phyloP scores from a whole-genome alignment of 2,888 invertebrate species.

The Folsomia candida region DNA sequence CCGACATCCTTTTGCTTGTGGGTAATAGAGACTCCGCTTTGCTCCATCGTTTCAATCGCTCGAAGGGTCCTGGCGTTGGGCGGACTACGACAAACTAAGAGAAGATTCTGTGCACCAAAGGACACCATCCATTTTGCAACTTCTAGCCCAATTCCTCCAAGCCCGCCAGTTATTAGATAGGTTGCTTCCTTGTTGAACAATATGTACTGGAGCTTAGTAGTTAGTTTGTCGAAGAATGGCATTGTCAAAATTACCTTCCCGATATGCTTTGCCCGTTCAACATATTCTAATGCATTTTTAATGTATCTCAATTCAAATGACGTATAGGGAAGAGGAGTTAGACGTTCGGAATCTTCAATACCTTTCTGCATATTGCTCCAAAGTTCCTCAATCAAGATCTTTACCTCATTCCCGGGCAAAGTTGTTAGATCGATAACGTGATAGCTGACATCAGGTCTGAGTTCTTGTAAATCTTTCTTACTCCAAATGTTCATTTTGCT shows the following conservation, averaged over 20 bases:
- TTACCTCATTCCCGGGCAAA: not conserved
- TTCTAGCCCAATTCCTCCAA: conserved; percentile 25
- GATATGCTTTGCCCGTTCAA: conserved; percentile 23
- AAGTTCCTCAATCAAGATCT: not conserved
- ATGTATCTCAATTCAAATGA: conserved; percentile 12
- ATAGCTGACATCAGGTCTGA: conserved; percentile 3
- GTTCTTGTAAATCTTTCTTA: not conserved
- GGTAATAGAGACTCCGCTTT: conserved; percentile 19
- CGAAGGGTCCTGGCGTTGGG: conserved; percentile 18
- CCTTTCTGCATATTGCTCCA: not conserved
- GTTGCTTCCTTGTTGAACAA: conserved; percentile 15
- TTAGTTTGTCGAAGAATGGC: conserved; percentile 13
- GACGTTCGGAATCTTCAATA: not conserved
- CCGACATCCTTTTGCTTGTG: conserved; percentile 33
- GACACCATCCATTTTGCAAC: conserved; percentile 24
- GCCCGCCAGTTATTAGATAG: conserved; percentile 27
- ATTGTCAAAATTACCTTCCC: conserved; percentile 15
- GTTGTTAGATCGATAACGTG: not conserved
- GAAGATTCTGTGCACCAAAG: conserved; percentile 9
- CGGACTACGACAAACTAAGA: too few species aligned
- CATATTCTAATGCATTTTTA: conserved; percentile 14
- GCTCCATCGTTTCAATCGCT: conserved; percentile 15
- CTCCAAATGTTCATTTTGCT: conserved; percentile 11
- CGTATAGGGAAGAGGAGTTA: conserved; percentile 13
- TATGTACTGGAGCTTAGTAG: not conserved